Conservation (phyloP, 1,140 invertebrate species). For the Cydia strobilella region DNA sequence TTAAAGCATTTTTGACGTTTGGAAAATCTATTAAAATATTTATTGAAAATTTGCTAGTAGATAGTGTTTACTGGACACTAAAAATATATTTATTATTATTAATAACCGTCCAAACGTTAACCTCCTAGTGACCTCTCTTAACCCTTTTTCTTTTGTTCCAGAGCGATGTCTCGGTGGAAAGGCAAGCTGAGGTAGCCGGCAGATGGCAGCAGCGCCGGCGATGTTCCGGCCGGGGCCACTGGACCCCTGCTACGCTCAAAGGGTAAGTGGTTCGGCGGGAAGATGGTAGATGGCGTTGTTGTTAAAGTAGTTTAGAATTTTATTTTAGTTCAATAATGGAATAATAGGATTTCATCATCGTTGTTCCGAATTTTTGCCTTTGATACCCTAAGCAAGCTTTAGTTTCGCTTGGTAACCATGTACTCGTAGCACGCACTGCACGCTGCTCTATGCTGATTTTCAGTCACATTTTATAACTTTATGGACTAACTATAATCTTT, state of each 20-base stretch:
- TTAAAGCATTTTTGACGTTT: neutral
- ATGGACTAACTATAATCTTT: no score
- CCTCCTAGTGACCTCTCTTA: constrained; percentile 26
- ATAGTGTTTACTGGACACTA: no score
- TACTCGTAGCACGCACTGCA: no score
- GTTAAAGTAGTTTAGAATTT: neutral
- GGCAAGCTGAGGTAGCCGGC: constrained; percentile 75
- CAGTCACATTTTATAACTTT: no score
- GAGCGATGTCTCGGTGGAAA: constrained; percentile 76
- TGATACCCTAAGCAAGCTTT: no score
- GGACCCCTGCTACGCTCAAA: constrained; percentile 71
- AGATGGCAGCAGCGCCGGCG: constrained; percentile 78
- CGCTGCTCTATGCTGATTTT: no score
- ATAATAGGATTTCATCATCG: neutral
- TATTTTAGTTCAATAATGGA: neutral
- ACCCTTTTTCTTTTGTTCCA: constrained; percentile 50
- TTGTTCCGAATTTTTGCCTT: no score
- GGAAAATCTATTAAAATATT: no score
- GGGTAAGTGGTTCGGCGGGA: constrained; percentile 56
- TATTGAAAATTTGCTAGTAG: no score
- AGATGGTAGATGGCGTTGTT: constrained; percentile 55
- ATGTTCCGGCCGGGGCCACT: constrained; percentile 75
- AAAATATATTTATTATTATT: no score
- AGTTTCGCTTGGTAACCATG: no score
- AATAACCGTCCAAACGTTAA: no score